phyloP scores from a whole-genome alignment of 2,797 vertebrate species.

The Chanos chanos region DNA sequence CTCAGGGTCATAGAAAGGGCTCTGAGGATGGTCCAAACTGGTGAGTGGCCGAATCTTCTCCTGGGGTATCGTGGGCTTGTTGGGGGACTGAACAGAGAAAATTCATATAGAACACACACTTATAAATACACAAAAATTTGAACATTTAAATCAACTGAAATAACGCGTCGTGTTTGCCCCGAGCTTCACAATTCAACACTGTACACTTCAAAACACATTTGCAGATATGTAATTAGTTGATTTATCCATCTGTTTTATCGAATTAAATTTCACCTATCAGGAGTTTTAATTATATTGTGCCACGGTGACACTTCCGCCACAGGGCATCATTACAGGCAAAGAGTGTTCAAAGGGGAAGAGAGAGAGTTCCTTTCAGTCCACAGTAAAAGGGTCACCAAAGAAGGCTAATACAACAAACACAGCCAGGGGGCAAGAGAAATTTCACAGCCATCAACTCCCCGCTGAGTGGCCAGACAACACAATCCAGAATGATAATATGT shows the following conservation, averaged over 20 bases:
- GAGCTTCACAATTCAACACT: too few relatives aligned
- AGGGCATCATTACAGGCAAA: not conserved
- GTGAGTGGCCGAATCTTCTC: slow-evolving; percentile 97
- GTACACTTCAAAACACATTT: too few relatives aligned
- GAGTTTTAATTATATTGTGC: not conserved
- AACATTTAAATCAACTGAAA: not conserved
- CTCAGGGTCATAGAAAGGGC: slow-evolving; percentile 97
- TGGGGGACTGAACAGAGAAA: slow-evolving; percentile 78
- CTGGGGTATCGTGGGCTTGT: slow-evolving; percentile 82
- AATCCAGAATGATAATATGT: slow-evolving; percentile 2
- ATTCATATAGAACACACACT: not conserved
- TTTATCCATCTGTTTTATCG: too few relatives aligned
- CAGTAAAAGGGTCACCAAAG: slow-evolving; percentile 60
- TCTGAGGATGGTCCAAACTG: slow-evolving; percentile 94
- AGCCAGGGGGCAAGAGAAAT: slow-evolving; percentile 52
- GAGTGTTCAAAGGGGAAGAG: slow-evolving; percentile 1
- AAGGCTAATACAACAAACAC: slow-evolving; percentile 56
- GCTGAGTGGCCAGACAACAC: slow-evolving; percentile 38
- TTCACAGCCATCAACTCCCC: slow-evolving; percentile 49
- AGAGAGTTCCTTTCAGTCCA: slow-evolving; percentile 51
- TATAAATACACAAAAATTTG: not conserved
- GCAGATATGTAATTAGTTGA: too few relatives aligned
- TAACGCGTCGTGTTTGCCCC: too few relatives aligned
- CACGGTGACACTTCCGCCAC: not conserved
- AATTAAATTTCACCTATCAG: not conserved